Evolutionary conservation across 2,888 invertebrate genomes (phyloP).

Genomic region (Xestobium rufovillosum): DNA sequence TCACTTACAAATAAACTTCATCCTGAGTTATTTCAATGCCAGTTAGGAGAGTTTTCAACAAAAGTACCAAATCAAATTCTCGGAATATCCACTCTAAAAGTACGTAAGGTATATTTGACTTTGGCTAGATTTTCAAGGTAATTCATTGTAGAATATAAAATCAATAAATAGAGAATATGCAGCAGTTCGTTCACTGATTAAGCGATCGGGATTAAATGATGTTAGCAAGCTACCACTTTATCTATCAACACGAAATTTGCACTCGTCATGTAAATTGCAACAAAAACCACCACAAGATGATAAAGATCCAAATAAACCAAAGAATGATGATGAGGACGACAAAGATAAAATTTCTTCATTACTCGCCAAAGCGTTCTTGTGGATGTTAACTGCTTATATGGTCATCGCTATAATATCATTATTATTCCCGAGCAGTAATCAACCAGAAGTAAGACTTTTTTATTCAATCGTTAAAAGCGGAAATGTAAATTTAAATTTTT

Average conservation of each 20-base stretch:
- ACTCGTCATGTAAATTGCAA: slow-evolving; percentile 25
- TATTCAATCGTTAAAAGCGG: neutral
- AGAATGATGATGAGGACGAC: slow-evolving; percentile 53
- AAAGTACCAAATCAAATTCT: no score
- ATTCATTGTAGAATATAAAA: no score
- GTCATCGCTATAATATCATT: slow-evolving; percentile 65
- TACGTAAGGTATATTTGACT: no score
- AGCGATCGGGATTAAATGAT: slow-evolving; percentile 46
- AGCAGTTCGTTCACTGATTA: slow-evolving; percentile 48
- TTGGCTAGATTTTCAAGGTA: no score
- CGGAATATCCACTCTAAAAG: no score
- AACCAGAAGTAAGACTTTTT: slow-evolving; percentile 56
- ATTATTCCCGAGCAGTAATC: slow-evolving; percentile 61
- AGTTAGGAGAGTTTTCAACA: no score
- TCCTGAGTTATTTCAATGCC: no score
- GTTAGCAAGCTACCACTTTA: slow-evolving; percentile 33
- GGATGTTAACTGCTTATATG: slow-evolving; percentile 71
- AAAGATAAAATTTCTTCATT: slow-evolving; percentile 65
- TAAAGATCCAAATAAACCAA: slow-evolving; percentile 33
- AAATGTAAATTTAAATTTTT: slow-evolving; percentile 22
- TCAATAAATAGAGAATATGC: slow-evolving; percentile 54
- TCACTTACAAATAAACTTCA: no score
- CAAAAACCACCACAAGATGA: slow-evolving; percentile 24
- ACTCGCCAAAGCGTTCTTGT: slow-evolving; percentile 67
- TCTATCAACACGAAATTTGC: slow-evolving; percentile 29